Conservation (phyloP, 2,888 invertebrate genomes). For the Formica aserva region DNA sequence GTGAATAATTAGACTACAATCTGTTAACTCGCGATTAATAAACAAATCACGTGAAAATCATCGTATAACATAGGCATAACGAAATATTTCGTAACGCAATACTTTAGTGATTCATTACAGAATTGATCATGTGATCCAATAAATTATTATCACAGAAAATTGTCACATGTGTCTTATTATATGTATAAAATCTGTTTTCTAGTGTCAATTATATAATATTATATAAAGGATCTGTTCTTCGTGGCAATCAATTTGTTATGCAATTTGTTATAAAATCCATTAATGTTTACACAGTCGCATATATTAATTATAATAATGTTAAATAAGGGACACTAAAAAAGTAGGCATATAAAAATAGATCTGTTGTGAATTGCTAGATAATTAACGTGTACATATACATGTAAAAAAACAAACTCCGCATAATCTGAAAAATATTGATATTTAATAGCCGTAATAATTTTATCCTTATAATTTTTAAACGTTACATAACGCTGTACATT, state of each 20-base stretch:
- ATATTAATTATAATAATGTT: neutral
- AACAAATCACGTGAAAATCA: neutral
- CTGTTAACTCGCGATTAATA: conserved; percentile 8
- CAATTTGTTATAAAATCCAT: neutral
- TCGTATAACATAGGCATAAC: neutral
- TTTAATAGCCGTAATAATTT: neutral
- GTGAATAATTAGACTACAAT: conserved; percentile 30
- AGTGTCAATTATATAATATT: neutral
- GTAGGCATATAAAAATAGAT: neutral
- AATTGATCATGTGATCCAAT: neutral
- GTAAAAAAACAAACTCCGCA: neutral
- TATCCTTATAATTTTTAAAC: neutral
- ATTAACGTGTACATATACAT: neutral
- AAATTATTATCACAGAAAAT: neutral
- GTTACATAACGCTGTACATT: neutral
- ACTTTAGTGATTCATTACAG: neutral
- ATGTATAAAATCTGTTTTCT: neutral
- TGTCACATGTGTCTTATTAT: neutral
- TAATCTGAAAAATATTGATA: neutral
- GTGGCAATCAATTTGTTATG: neutral
- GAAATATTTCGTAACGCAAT: neutral
- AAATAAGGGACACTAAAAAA: neutral
- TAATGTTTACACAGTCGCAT: neutral
- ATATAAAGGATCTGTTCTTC: neutral
- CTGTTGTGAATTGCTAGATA: neutral